phyloP scores from a whole-genome alignment of 2,797 vertebrate species.

The Siniperca scherzeri region DNA sequence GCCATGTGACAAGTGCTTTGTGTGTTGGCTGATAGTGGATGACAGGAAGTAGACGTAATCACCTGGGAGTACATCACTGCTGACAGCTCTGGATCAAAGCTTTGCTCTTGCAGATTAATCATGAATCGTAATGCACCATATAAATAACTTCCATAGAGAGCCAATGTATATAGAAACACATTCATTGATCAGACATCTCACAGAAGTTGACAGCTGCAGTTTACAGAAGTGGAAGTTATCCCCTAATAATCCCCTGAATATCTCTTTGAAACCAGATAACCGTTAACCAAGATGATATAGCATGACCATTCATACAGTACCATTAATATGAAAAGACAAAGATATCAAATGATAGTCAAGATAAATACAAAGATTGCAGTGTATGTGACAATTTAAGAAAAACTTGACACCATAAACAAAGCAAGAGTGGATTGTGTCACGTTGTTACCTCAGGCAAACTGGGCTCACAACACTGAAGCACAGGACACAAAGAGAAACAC shows the following conservation, averaged over 20 bases:
- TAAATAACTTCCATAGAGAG: conserved; percentile 67
- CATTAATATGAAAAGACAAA: no score
- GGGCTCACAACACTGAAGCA: conserved; percentile 34
- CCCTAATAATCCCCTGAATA: conserved; percentile 52
- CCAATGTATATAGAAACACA: conserved; percentile 27
- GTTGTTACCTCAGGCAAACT: conserved; percentile 44
- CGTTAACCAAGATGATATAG: conserved; percentile 37
- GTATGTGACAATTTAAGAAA: no score
- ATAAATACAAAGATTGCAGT: no score
- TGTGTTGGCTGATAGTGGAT: conserved; percentile 72
- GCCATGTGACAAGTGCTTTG: conserved; percentile 75
- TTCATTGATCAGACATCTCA: conserved; percentile 49
- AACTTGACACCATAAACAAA: conserved; percentile 39
- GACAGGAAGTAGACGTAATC: conserved; percentile 78
- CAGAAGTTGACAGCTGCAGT: conserved; percentile 37
- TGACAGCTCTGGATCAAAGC: conserved; percentile 79
- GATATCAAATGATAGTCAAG: no score
- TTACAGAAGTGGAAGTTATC: conserved; percentile 50
- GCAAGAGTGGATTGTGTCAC: conserved; percentile 31
- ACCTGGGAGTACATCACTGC: conserved; percentile 75
- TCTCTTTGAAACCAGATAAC: conserved; percentile 58
- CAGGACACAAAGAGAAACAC: conserved; percentile 29
- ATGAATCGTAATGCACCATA: conserved; percentile 55
- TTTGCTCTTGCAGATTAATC: conserved; percentile 71
- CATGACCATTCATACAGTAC: neutral